A percentile compares a stretch with the other conserved stretches of the same genome.
Conservation (phyloP, 2,797 vertebrate species). For the Naso thynnoides region DNA sequence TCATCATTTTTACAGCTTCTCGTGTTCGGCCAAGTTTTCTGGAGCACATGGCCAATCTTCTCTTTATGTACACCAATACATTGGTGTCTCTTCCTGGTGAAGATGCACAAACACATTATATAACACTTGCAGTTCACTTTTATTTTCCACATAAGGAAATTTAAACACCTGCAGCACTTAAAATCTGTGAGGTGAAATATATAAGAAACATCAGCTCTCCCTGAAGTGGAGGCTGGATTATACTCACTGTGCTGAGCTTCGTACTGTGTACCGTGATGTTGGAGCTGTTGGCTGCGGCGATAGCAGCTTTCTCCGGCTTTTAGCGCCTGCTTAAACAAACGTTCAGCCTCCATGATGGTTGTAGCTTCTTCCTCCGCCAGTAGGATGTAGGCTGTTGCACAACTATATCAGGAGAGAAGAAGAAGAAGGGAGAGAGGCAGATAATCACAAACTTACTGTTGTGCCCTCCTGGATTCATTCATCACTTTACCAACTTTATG, state of each 20-base stretch:
- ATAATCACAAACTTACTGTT: not conserved
- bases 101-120: conserved; percentile 54
- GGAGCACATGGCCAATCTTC: conserved; percentile 97
- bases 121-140: not conserved
- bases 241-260: conserved; percentile 96
- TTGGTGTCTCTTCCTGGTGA: conserved; percentile 96
- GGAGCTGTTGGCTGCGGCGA: conserved; percentile 94
- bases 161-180: not conserved
- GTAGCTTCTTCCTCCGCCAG: conserved; percentile 97
- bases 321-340: conserved; percentile 95
- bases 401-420: conserved; percentile 79
- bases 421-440: not conserved
- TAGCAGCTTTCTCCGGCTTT: conserved; percentile 96
- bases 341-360: conserved; percentile 97
- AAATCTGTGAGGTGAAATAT: no score
- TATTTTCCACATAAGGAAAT: not conserved
- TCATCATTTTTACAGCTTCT: conserved; percentile 99
- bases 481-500: not conserved
- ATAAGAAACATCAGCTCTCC: not conserved
- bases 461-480: not conserved
- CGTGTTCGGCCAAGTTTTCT: conserved; percentile 96
- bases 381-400: conserved; percentile 97
- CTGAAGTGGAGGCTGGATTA: not conserved
- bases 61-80: conserved; percentile 98
- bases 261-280: conserved; percentile 95